Base-by-base conservation (phyloP, 2,888 invertebrate species). In the Horisme vitalbata region DNA sequence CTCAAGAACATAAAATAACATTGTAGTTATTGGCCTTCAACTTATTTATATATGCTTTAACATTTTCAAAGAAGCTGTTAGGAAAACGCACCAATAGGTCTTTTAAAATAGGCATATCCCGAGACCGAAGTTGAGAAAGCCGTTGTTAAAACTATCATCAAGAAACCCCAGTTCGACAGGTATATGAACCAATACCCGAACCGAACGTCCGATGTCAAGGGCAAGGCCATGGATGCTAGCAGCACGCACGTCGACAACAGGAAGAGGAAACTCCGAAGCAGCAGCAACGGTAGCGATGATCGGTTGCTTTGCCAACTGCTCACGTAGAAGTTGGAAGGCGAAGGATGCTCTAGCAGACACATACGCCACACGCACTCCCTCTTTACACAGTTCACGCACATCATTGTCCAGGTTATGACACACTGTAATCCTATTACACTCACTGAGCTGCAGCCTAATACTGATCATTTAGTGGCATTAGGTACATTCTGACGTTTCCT, bases 171-270 rank as follows among this genome's bases (percentile, higher is more conserved):
- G 66, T 89, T 79, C 7, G 87, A 82, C 41, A 89, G 65, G 68
- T 87, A 90, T 59, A 90, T 81, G 64, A 81, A 79, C 84, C 89
- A 89, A 59, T 81, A 84, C 51, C 72, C 71, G 52, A 74, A 59
- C 51, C 61, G 55, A 46, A 48, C 51, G 46, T 57, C 57, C 61
- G 65, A 61, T 61, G 70, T 67, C 69, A 73, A 57, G 59, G 74
- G 62, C 60, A 68, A 47, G 55, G 62, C 39, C 50, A 71, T 47
- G 45, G 76, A 73, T 9, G 72, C 51, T 41, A 75, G 37, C 27
- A 78, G 65, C 57, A 79, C 72, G 57, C 71, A 65, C 55, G 68
- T 56, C 38, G 79, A 67, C 41, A 61, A 68, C 48, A 81, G 71
- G 71, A 79, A 77, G 57, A 81, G 74, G 68, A 74, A 65, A 54